A percentile compares a stretch with the other conserved stretches of the same genome.
Evolutionary conservation across 1,140 invertebrate species (phyloP).

Genomic region (Caenorhabditis brenneri): DNA sequence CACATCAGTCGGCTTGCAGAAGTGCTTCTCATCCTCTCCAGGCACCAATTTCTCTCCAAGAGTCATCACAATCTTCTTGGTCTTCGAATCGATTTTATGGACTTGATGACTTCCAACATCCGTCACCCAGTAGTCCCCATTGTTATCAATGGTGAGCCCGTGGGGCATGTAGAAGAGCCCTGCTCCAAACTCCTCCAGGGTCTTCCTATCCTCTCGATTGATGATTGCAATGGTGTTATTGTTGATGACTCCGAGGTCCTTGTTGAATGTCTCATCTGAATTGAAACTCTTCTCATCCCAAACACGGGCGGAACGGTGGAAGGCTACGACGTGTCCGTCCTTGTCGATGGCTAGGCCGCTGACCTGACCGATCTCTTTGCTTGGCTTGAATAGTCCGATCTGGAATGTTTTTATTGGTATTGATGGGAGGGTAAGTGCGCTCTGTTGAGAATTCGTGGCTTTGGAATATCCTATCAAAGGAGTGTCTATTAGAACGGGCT

Average conservation of each 20-base stretch:
- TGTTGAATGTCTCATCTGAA: constrained; percentile 74
- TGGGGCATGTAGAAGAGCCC: constrained; percentile 87
- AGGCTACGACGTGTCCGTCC: constrained; percentile 72
- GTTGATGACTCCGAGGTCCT: constrained; percentile 77
- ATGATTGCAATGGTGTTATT: constrained; percentile 81
- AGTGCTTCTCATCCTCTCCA: constrained; percentile 79
- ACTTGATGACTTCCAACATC: constrained; percentile 93
- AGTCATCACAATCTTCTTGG: constrained; percentile 77
- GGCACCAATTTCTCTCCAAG: constrained; percentile 85
- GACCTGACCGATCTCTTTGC: constrained; percentile 76
- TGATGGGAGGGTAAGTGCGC: too few relatives aligned
- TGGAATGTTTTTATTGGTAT: background rate
- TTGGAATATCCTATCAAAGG: background rate
- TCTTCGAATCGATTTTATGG: constrained; percentile 78
- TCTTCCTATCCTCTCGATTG: constrained; percentile 72
- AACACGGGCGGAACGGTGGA: constrained; percentile 72
- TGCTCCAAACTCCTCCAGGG: constrained; percentile 73
- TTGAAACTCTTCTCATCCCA: constrained; percentile 74
- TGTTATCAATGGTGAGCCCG: constrained; percentile 83
- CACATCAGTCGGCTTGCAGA: constrained; percentile 92
- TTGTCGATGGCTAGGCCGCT: constrained; percentile 81
- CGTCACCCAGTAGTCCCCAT: constrained; percentile 89
- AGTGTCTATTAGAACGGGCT: too few relatives aligned
- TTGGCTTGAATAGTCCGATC: background rate
- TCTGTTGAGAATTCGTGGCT: background rate